Percentiles rank a stretch among this genome's conserved stretches.
Evolutionary conservation across 2,797 vertebrate species (phyloP).

Genomic region (Anguilla megastoma): DNA sequence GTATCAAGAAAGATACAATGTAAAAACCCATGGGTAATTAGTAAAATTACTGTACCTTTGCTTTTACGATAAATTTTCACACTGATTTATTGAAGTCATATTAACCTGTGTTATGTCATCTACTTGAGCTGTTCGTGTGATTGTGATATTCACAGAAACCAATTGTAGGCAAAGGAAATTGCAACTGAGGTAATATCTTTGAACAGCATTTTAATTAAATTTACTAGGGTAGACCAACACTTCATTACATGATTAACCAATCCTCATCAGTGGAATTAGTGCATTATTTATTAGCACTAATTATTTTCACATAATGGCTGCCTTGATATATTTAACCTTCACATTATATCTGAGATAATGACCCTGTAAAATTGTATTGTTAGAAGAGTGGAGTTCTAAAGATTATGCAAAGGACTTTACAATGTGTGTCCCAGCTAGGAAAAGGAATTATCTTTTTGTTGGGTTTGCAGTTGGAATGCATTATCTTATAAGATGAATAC

Average conservation of each 20-base stretch:
- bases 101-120: conserved; percentile 83
- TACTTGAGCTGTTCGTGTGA: conserved; percentile 81
- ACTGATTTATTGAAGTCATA: conserved; percentile 88
- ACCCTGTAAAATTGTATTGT: conserved; percentile 99
- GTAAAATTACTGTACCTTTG: conserved; percentile 18
- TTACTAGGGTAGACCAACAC: conserved; percentile 90
- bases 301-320: conserved; percentile 99
- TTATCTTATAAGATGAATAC: neutral
- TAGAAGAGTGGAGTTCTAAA: conserved; percentile 92
- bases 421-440: conserved; percentile 86
- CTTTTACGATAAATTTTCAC: conserved; percentile 81
- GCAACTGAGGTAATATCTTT: conserved; percentile 91
- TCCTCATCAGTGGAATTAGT: conserved; percentile 99
- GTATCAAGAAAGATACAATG: neutral
- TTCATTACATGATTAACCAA: conserved; percentile 98
- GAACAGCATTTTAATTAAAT: conserved; percentile 99
- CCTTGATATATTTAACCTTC: conserved; percentile 99
- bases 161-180: conserved; percentile 78
- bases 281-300: conserved; percentile 99
- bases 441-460: conserved; percentile 96
- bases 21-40: neutral
- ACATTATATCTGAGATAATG: conserved; percentile 99
- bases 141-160: conserved; percentile 73
- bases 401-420: conserved; percentile 92
- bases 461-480: conserved; percentile 83